These are phyloP conservation scores for Alexandromys oeconomus DNA, from an alignment of 2,797 vertebrate species.

Conservation along the genomic window DNA sequence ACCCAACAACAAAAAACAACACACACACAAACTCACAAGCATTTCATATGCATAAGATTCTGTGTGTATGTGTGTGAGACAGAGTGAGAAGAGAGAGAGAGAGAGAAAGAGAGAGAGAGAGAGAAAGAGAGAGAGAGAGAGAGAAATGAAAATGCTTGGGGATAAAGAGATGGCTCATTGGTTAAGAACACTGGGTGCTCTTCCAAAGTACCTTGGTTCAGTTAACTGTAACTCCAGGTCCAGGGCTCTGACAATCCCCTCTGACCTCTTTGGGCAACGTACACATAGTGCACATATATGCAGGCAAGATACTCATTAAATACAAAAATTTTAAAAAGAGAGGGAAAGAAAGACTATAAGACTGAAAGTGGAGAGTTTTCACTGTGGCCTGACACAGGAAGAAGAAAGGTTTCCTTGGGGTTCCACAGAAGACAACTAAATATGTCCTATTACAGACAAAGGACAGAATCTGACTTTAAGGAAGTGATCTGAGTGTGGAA, in stretches of 20 bases:
- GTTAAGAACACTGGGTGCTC: background rate
- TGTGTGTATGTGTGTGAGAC: background rate
- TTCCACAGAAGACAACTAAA: slow-evolving; percentile 4
- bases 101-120: no score
- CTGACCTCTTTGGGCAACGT: background rate
- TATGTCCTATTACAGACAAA: slow-evolving; percentile 7
- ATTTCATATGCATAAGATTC: background rate
- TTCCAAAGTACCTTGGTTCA: background rate
- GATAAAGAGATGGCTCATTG: background rate
- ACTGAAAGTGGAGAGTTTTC: slow-evolving; percentile 41
- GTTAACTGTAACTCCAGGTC: background rate
- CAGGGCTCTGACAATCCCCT: background rate
- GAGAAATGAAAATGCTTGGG: background rate
- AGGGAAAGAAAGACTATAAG: background rate
- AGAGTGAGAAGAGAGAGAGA: no score
- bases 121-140: no score
- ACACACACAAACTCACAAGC: background rate
- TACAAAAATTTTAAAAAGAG: background rate
- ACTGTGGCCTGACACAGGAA: background rate
- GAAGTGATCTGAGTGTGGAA: background rate
- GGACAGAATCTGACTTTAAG: slow-evolving; percentile 31
- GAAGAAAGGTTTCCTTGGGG: background rate
- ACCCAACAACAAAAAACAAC: background rate
- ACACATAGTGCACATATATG: background rate
- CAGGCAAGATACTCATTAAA: background rate